phyloP scores from a whole-genome alignment of 2,797 vertebrate genomes.

The Neosilurus mollespiculum region DNA sequence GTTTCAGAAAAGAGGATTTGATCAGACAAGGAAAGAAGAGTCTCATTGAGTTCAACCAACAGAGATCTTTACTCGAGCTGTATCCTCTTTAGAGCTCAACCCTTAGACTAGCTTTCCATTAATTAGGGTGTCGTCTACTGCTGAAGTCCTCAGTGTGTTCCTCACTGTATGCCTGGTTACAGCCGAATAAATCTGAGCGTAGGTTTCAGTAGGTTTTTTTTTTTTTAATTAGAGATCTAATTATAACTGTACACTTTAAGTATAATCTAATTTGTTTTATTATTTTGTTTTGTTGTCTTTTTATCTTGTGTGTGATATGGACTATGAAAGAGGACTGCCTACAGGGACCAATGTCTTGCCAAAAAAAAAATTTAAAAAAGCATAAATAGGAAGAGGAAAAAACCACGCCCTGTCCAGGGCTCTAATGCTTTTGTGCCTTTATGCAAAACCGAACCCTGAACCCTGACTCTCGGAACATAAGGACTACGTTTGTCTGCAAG shows the following conservation, averaged over 20 bases:
- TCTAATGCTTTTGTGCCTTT: constrained; percentile 82
- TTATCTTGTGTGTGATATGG: constrained; percentile 64
- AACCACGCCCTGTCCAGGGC: constrained; percentile 63
- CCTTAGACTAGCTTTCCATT: constrained; percentile 46
- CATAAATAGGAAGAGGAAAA: constrained; percentile 52
- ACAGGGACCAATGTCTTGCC: constrained; percentile 79
- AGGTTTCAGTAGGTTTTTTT: constrained; percentile 59
- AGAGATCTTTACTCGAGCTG: constrained; percentile 67
- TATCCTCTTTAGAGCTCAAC: constrained; percentile 68
- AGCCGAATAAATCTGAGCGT: constrained; percentile 55
- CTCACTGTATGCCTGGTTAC: constrained; percentile 57
- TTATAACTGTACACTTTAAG: constrained; percentile 72
- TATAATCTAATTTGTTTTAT: constrained; percentile 67
- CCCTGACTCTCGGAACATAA: constrained; percentile 66
- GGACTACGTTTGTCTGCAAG: constrained; percentile 63
- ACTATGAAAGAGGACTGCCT: constrained; percentile 75
- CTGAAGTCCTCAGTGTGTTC: constrained; percentile 56
- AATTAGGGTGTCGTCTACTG: constrained; percentile 63
- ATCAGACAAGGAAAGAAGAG: constrained; percentile 74
- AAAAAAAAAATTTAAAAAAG: constrained; percentile 58
- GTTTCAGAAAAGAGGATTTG: constrained; percentile 75
- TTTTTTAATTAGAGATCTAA: constrained; percentile 37
- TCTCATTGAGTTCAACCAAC: constrained; percentile 71
- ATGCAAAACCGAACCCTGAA: constrained; percentile 71
- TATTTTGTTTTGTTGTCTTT: constrained; percentile 63